Conservation (phyloP, 1,140 invertebrate species). For the Nasonia vitripennis region DNA sequence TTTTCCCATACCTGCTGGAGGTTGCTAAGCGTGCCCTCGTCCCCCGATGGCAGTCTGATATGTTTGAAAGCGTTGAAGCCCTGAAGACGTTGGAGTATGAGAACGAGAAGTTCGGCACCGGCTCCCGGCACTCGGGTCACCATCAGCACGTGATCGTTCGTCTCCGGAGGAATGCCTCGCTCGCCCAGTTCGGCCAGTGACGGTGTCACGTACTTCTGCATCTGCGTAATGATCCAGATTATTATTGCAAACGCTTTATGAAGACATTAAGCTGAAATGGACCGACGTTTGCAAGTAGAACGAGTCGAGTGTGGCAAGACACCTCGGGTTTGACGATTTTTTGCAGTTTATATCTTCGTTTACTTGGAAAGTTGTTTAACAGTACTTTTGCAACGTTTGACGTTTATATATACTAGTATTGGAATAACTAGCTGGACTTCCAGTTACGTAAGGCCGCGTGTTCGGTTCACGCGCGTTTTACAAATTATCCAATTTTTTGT, state of each 20-base stretch:
- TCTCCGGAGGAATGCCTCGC: constrained; percentile 68
- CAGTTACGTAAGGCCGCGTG: too few relatives aligned
- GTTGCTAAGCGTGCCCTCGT: constrained; percentile 67
- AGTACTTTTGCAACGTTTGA: too few relatives aligned
- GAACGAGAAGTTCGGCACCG: constrained; percentile 80
- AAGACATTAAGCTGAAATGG: too few relatives aligned
- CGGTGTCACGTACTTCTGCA: constrained; percentile 73
- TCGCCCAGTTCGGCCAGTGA: constrained; percentile 75
- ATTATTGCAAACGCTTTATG: not conserved
- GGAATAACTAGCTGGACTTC: too few relatives aligned
- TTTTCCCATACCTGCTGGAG: constrained; percentile 71
- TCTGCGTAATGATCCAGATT: not conserved
- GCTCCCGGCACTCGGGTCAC: constrained; percentile 80
- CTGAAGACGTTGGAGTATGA: constrained; percentile 80
- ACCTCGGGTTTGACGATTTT: too few relatives aligned
- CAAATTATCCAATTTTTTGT: too few relatives aligned
- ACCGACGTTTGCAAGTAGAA: not conserved
- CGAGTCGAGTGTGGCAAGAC: not conserved
- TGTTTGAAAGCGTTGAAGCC: constrained; percentile 80
- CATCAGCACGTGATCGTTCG: constrained; percentile 77
- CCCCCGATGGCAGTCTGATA: constrained; percentile 74
- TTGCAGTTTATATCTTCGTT: too few relatives aligned
- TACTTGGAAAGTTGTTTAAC: not conserved
- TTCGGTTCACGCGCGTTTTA: too few relatives aligned
- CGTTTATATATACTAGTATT: too few relatives aligned